Conservation (phyloP, 2,888 invertebrate species). For the Callyntrura sp. region DNA sequence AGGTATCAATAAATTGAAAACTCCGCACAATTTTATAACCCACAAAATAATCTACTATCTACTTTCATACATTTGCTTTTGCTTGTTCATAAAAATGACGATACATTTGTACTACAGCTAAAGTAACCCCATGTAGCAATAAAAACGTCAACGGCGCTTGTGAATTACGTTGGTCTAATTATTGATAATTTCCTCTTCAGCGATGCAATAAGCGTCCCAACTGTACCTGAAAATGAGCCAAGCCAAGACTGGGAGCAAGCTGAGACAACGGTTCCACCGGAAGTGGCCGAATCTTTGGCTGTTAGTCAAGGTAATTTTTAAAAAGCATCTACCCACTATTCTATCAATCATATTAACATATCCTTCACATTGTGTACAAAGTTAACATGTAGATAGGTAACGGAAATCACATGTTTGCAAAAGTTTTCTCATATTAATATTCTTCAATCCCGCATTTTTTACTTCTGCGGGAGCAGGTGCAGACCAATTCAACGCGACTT, state of each 20-base stretch:
- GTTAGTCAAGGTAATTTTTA: conserved; percentile 79
- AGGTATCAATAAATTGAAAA: conserved; percentile 70
- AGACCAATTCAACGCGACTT: conserved; percentile 80
- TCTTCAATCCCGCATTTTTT: too few relatives aligned
- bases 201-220: conserved; percentile 80
- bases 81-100: neutral
- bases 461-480: conserved; percentile 65
- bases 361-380: too few relatives aligned
- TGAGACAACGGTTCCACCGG: conserved; percentile 49
- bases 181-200: conserved; percentile 60
- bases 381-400: too few relatives aligned
- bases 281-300: conserved; percentile 62
- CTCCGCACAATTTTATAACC: too few relatives aligned
- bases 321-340: too few relatives aligned
- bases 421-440: too few relatives aligned
- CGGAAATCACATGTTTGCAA: too few relatives aligned
- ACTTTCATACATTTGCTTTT: too few relatives aligned
- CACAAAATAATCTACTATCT: too few relatives aligned
- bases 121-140: neutral
- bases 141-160: too few relatives aligned
- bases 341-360: too few relatives aligned
- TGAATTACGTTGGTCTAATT: too few relatives aligned
- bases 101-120: neutral
- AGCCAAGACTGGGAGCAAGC: conserved; percentile 81
- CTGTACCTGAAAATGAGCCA: conserved; percentile 83